Conservation (phyloP, 2,888 invertebrate species). For the Cenopis cana region DNA sequence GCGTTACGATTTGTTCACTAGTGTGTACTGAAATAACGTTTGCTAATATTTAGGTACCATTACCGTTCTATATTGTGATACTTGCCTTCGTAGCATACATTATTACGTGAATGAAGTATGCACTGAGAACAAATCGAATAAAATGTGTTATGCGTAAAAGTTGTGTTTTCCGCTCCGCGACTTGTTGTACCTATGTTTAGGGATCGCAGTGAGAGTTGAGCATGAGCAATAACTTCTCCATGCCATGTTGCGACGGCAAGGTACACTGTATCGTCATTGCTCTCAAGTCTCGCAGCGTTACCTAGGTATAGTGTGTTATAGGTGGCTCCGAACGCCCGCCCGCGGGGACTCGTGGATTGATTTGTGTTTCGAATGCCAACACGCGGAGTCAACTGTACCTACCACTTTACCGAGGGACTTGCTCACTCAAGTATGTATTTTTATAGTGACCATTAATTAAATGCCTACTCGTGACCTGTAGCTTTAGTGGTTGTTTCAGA, state of each 20-base stretch:
- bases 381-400: conserved; percentile 19
- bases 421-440: conserved; percentile 32
- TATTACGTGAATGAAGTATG: conserved; percentile 36
- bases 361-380: conserved; percentile 26
- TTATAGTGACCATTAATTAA: conserved; percentile 5
- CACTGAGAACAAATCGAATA: conserved; percentile 37
- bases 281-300: conserved; percentile 20
- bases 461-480: conserved; percentile 52
- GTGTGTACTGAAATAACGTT: conserved; percentile 45
- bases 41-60: conserved; percentile 13
- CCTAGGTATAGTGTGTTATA: conserved; percentile 31
- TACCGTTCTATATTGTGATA: conserved; percentile 31
- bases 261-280: not conserved
- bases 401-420: conserved; percentile 21
- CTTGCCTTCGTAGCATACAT: conserved; percentile 16
- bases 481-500: conserved; percentile 72
- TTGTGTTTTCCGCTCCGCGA: conserved; percentile 36
- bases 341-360: conserved; percentile 10
- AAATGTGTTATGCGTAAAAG: conserved; percentile 23
- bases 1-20: conserved; percentile 67
- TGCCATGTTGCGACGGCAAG: not conserved
- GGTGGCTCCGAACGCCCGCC: conserved; percentile 4
- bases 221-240: not conserved
- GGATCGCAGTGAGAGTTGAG: conserved; percentile 25
- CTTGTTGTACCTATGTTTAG: conserved; percentile 33